Conservation (phyloP, 2,888 invertebrate genomes). For the Onchidella celtica region DNA sequence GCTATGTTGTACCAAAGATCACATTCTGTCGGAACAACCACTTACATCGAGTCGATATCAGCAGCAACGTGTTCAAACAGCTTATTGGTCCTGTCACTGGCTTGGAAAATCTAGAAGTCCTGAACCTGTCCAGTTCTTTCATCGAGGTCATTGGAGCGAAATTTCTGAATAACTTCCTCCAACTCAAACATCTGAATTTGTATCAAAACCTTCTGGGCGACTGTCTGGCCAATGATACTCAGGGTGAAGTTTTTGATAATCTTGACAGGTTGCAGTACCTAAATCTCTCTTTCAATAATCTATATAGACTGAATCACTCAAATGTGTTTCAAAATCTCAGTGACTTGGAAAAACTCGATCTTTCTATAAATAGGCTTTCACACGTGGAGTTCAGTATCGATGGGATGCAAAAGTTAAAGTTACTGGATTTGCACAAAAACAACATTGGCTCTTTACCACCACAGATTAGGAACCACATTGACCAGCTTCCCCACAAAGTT, state of each 20-base stretch:
- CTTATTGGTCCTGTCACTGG: conserved; percentile 40
- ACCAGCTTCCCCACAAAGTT: conserved; percentile 5
- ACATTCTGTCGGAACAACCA: conserved; percentile 28
- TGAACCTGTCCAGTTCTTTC: conserved; percentile 30
- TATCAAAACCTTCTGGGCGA: conserved; percentile 41
- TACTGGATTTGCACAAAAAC: conserved; percentile 43
- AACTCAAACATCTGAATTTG: conserved; percentile 33
- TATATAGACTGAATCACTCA: conserved; percentile 12
- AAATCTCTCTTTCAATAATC: conserved; percentile 41
- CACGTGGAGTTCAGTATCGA: conserved; percentile 8
- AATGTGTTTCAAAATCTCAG: conserved; percentile 17
- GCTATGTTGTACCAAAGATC: conserved; percentile 38
- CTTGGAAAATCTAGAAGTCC: conserved; percentile 20
- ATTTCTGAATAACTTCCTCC: conserved; percentile 43
- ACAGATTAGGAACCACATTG: conserved; percentile 26
- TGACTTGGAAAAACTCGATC: conserved; percentile 34
- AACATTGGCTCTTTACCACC: conserved; percentile 31
- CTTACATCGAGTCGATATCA: conserved; percentile 30
- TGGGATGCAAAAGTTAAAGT: conserved; percentile 43
- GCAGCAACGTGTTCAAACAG: conserved; percentile 29
- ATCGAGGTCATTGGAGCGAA: conserved; percentile 7
- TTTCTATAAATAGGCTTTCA: conserved; percentile 39
- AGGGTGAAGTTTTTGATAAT: conserved; percentile 33
- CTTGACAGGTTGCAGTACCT: conserved; percentile 32
- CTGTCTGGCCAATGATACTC: conserved; percentile 10